These are phyloP conservation scores for Elaphurus davidianus DNA, from an alignment of 2,113 vertebrate genomes.

Conservation along the genomic window DNA sequence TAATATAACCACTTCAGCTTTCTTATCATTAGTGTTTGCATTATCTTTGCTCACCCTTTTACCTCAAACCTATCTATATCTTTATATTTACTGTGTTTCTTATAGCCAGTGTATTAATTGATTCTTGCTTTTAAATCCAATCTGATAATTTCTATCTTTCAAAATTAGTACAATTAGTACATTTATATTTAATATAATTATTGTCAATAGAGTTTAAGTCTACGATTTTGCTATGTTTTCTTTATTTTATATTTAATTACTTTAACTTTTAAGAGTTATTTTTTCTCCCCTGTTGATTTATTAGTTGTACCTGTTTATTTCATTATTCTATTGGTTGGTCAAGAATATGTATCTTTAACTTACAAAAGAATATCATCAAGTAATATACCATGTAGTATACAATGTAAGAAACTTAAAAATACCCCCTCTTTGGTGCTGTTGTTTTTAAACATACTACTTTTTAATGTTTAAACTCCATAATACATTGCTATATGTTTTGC, in stretches of 20 bases:
- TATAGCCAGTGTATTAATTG: background rate
- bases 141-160: background rate
- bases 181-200: slow-evolving; percentile 1
- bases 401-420: background rate
- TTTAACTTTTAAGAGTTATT: background rate
- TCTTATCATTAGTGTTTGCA: background rate
- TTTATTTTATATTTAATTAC: background rate
- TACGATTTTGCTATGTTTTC: background rate
- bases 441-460: background rate
- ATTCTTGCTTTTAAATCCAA: background rate
- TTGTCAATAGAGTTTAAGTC: background rate
- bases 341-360: background rate
- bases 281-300: background rate
- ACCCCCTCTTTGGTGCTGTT: background rate
- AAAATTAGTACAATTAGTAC: background rate
- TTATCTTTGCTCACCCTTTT: background rate
- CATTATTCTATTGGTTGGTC: background rate
- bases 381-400: background rate
- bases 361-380: background rate
- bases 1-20: background rate
- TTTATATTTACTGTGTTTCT: background rate
- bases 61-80: background rate
- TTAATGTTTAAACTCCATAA: background rate
- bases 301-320: background rate
- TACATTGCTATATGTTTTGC: background rate